Percentiles rank a stretch among this genome's conserved stretches.
Evolutionary conservation across 2,797 vertebrate genomes (phyloP).

Genomic region (Trachops cirrhosus): DNA sequence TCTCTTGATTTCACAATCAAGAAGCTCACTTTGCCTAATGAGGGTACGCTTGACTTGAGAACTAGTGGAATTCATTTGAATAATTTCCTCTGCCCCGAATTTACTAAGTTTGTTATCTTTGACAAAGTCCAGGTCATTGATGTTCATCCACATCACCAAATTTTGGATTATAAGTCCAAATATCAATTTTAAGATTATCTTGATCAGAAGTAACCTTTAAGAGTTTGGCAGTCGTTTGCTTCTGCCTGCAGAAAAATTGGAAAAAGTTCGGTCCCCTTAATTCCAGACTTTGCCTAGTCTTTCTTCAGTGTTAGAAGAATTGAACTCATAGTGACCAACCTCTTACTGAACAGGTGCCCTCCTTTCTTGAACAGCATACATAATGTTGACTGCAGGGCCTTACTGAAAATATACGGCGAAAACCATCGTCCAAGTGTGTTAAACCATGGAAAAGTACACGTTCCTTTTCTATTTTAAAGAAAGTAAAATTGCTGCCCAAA

Average conservation of each 20-base stretch:
- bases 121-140: background rate
- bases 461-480: background rate
- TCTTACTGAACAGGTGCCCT: background rate
- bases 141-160: background rate
- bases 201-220: constrained; percentile 36
- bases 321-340: background rate
- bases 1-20: background rate
- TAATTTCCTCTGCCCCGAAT: background rate
- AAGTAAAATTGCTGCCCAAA: background rate
- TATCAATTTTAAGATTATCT: constrained; percentile 16
- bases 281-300: background rate
- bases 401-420: background rate
- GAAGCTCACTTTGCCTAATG: background rate
- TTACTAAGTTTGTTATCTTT: background rate
- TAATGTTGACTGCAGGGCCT: background rate
- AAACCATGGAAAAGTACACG: background rate
- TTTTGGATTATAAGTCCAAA: background rate
- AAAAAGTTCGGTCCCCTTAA: background rate
- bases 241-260: constrained; percentile 2
- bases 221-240: background rate
- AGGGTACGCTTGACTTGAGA: background rate
- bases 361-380: background rate
- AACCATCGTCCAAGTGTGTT: background rate
- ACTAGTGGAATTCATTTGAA: constrained; percentile 10
- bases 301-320: background rate